A percentile compares a stretch with the other conserved stretches of the same genome.
These are phyloP conservation scores for Drosophila lacertosa DNA, from an alignment of 1,140 invertebrate genomes.

Conservation along the genomic window DNA sequence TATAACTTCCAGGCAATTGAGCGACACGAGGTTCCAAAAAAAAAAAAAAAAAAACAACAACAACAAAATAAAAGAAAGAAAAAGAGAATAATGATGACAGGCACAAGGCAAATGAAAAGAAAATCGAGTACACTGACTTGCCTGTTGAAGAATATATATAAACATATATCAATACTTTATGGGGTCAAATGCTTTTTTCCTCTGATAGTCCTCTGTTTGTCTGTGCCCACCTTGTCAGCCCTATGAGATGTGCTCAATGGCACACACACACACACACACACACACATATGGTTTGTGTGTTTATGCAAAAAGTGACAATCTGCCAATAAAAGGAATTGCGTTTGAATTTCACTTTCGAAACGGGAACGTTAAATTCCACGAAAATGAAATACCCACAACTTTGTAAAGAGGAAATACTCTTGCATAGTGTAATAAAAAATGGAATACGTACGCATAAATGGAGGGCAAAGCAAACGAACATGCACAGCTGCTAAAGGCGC, in stretches of 20 bases:
- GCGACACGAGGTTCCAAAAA: conserved; percentile 5
- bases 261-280: background rate
- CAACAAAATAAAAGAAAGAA: no score
- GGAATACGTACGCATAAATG: conserved; percentile 8
- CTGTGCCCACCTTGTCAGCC: background rate
- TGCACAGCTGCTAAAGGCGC: conserved; percentile 21
- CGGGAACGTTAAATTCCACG: conserved; percentile 13
- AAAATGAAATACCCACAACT: conserved; percentile 5
- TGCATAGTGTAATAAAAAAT: conserved; percentile 37
- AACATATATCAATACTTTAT: background rate
- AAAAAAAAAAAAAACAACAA: background rate
- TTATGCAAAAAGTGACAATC: conserved; percentile 29
- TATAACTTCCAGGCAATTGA: conserved; percentile 69
- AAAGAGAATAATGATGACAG: conserved; percentile 7
- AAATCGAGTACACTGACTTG: background rate
- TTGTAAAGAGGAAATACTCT: conserved; percentile 14
- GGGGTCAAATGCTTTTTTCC: background rate
- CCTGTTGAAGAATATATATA: background rate
- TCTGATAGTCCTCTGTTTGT: background rate
- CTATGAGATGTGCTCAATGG: background rate
- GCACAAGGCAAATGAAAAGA: background rate
- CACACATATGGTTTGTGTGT: background rate
- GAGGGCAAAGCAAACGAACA: background rate
- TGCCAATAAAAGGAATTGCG: conserved; percentile 30
- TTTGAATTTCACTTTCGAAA: conserved; percentile 16